Percentiles rank a stretch among this genome's conserved stretches.
Conservation (phyloP, 2,888 invertebrate species). For the Mechanitis mazaeus region DNA sequence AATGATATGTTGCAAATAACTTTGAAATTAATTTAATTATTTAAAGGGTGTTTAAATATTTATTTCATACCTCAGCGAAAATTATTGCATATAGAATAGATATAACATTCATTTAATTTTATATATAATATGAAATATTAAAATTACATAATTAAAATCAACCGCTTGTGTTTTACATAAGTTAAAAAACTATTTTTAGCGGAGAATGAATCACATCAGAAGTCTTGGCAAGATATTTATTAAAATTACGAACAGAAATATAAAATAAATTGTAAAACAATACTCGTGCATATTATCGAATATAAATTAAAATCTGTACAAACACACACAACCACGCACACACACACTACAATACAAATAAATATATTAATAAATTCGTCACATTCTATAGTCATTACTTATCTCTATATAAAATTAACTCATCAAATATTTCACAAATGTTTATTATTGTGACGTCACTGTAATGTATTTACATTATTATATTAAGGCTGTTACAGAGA, state of each 20-base stretch:
- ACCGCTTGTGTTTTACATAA: too few species aligned
- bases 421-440: conserved; percentile 1
- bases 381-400: conserved; percentile 12
- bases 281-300: conserved; percentile 20
- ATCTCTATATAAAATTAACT: conserved; percentile 7
- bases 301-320: conserved; percentile 22
- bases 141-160: too few species aligned
- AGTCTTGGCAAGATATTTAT: conserved; percentile 38
- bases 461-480: background rate
- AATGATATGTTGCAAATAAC: conserved; percentile 7
- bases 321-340: conserved; percentile 13
- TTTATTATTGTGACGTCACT: conserved; percentile 2
- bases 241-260: conserved; percentile 23
- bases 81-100: too few species aligned
- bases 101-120: too few species aligned
- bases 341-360: conserved; percentile 15
- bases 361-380: conserved; percentile 60
- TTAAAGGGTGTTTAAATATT: too few species aligned
- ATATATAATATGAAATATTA: too few species aligned
- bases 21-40: conserved; percentile 1
- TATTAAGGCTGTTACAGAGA: background rate
- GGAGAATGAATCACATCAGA: background rate
- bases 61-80: too few species aligned
- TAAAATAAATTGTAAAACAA: conserved; percentile 16
- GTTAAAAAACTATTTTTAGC: too few species aligned